Percentiles rank a stretch among this genome's conserved stretches.
These are phyloP conservation scores for Tenthredo mesomela DNA, from an alignment of 2,888 invertebrate genomes.

Conservation along the genomic window DNA sequence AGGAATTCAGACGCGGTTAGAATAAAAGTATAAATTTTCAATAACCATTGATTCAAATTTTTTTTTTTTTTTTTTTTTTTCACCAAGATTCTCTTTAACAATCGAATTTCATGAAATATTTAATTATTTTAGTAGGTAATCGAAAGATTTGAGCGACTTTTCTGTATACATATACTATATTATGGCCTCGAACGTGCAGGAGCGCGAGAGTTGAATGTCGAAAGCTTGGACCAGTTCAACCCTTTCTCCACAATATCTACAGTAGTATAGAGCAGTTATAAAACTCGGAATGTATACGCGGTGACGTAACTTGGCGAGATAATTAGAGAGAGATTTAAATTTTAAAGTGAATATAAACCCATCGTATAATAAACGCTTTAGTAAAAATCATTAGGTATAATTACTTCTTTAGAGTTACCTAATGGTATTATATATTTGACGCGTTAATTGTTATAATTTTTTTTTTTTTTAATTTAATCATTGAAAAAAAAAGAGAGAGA, in stretches of 20 bases:
- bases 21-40: background rate
- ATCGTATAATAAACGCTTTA: background rate
- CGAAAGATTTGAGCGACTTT: background rate
- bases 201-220: constrained; percentile 2
- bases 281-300: background rate
- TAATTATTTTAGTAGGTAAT: background rate
- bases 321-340: background rate
- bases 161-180: too few relatives aligned
- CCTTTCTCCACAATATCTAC: constrained; percentile 15
- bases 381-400: background rate
- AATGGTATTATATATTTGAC: background rate
- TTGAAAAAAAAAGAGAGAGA: background rate
- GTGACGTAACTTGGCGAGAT: background rate
- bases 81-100: background rate
- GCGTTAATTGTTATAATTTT: background rate
- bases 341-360: background rate
- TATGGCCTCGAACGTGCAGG: background rate
- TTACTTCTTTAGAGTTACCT: background rate
- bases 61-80: too few relatives aligned
- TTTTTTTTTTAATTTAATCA: background rate
- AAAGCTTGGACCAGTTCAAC: constrained; percentile 28
- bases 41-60: background rate
- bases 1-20: background rate
- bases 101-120: background rate
- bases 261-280: constrained; percentile 1